Conservation (phyloP, 1,140 invertebrate species). For the Eurosta solidaginis region DNA sequence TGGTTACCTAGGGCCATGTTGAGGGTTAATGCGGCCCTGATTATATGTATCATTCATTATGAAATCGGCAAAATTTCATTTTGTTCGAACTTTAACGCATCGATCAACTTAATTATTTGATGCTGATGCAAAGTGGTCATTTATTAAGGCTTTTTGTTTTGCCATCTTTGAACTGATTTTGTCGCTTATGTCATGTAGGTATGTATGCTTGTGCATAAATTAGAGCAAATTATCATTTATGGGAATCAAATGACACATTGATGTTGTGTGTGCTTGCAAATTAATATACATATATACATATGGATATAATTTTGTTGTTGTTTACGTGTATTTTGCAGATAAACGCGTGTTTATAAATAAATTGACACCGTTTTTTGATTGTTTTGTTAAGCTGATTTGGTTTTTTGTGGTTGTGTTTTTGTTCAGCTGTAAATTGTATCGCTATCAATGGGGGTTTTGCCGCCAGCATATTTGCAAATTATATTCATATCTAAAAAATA, state of each 20-base stretch:
- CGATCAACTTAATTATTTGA: slow-evolving; percentile 1
- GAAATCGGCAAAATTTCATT: neutral
- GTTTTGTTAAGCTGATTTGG: too few species aligned
- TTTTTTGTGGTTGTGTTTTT: neutral
- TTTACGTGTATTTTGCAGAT: neutral
- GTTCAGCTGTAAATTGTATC: neutral
- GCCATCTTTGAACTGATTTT: neutral
- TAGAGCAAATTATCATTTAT: too few species aligned
- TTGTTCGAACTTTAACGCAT: neutral
- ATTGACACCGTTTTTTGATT: slow-evolving; percentile 6
- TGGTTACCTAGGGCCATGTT: too few species aligned
- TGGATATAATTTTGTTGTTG: neutral
- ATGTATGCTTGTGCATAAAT: too few species aligned
- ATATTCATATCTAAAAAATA: too few species aligned
- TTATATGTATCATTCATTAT: too few species aligned
- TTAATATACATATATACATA: neutral
- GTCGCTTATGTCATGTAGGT: neutral
- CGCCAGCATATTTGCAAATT: neutral
- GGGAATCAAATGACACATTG: too few species aligned
- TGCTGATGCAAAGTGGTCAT: neutral
- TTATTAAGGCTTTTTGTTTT: neutral
- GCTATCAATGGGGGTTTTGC: neutral
- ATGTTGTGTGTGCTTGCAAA: too few species aligned
- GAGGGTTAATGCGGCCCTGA: too few species aligned
- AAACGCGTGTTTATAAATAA: neutral